Evolutionary conservation across 2,888 invertebrate genomes (phyloP).

Genomic region (Eristalinus sepulchralis): DNA sequence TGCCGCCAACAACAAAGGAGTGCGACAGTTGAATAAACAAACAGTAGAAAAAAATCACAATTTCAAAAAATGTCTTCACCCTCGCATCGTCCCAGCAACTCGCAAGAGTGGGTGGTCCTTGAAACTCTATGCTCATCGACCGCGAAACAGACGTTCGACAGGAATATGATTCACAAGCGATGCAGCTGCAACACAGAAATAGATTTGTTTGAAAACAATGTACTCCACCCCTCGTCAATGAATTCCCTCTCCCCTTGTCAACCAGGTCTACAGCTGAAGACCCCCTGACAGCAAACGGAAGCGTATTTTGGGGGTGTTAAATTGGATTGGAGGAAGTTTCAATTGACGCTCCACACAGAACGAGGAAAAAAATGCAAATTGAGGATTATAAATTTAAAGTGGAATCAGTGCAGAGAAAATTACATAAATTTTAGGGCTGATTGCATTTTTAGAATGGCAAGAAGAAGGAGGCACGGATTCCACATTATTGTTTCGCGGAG

Average conservation of each 20-base stretch:
- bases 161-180: constrained; percentile 67
- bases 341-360: constrained; percentile 60
- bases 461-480: not conserved
- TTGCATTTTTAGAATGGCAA: constrained; percentile 49
- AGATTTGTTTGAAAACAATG: constrained; percentile 63
- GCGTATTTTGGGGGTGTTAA: constrained; percentile 81
- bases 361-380: constrained; percentile 59
- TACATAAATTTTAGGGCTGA: constrained; percentile 67
- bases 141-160: constrained; percentile 22
- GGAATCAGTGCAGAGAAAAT: constrained; percentile 69
- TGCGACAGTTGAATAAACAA: constrained; percentile 3
- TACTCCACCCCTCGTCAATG: constrained; percentile 31
- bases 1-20: constrained; percentile 11
- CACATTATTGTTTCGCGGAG: not conserved
- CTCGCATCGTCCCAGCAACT: not conserved
- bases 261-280: not conserved
- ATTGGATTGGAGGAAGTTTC: constrained; percentile 81
- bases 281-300: constrained; percentile 40
- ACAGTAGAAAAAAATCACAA: constrained; percentile 38
- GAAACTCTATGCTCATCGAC: constrained; percentile 21
- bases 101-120: constrained; percentile 32
- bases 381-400: constrained; percentile 69
- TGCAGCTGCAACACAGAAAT: constrained; percentile 68
- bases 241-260: not conserved
- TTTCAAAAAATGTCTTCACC: constrained; percentile 63